phyloP scores from a whole-genome alignment of 2,888 invertebrate genomes.

The Eugnorisma glareosa region DNA sequence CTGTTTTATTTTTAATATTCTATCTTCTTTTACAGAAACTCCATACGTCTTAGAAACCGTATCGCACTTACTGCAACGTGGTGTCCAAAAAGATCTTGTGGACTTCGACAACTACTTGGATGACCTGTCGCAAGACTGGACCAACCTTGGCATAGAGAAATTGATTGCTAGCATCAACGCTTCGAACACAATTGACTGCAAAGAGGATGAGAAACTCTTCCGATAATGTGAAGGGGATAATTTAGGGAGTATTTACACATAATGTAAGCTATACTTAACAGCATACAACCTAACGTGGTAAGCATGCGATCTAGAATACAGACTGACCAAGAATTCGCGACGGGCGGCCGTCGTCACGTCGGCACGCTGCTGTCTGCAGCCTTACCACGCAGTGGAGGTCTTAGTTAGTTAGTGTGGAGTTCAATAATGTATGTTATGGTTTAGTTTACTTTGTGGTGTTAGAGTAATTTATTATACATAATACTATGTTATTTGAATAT shows the following conservation, averaged over 20 bases:
- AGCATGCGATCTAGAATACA: neutral
- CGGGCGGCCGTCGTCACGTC: neutral
- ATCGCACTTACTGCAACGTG: constrained; percentile 93
- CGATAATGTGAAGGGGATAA: constrained; percentile 49
- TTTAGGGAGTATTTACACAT: constrained; percentile 27
- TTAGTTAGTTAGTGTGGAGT: neutral
- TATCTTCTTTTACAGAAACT: constrained; percentile 77
- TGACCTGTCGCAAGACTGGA: constrained; percentile 97
- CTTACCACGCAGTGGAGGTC: neutral
- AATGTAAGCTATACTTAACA: constrained; percentile 21
- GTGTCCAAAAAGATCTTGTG: constrained; percentile 94
- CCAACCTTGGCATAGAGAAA: constrained; percentile 91
- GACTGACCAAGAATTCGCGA: neutral
- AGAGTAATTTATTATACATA: constrained; percentile 50
- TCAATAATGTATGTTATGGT: constrained; percentile 5
- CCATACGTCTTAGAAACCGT: constrained; percentile 91
- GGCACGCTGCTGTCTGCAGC: neutral
- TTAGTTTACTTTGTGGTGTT: constrained; percentile 27
- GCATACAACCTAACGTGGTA: neutral
- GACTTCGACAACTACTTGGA: constrained; percentile 99
- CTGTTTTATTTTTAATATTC: neutral
- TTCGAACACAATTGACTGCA: constrained; percentile 69
- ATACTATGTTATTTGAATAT: constrained; percentile 26
- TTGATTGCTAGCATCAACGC: constrained; percentile 82
- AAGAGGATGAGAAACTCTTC: constrained; percentile 66